A percentile compares a stretch with the other conserved stretches of the same genome.
phyloP scores from a whole-genome alignment of 2,113 vertebrate genomes.

The Ceyx cyanopectus region DNA sequence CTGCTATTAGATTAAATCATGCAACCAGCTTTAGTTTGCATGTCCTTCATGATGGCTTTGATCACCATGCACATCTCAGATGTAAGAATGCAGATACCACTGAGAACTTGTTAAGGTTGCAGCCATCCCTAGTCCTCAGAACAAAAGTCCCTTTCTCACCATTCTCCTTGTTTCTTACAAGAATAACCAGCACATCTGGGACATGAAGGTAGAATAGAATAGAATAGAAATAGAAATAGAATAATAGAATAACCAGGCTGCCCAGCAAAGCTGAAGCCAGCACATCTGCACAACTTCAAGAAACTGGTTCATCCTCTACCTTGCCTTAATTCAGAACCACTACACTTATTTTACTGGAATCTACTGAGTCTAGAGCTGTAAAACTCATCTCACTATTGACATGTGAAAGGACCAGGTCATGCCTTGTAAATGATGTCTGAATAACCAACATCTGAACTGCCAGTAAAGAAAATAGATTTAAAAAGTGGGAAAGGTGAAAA shows the following conservation, averaged over 20 bases:
- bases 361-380: not conserved
- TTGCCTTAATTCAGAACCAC: not conserved
- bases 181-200: not conserved
- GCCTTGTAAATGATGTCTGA: not conserved
- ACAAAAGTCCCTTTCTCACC: not conserved
- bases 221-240: not conserved
- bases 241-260: not conserved
- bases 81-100: not conserved
- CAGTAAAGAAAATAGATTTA: not conserved
- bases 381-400: not conserved
- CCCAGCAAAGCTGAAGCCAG: not conserved
- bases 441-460: not conserved
- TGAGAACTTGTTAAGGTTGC: not conserved
- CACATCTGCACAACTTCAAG: rapidly evolving
- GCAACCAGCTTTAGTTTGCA: not conserved
- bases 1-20: not conserved
- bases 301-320: not conserved
- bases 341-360: not conserved
- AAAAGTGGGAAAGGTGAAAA: not conserved
- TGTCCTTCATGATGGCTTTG: not conserved
- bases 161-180: not conserved
- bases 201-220: rapidly evolving
- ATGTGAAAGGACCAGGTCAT: not conserved
- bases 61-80: not conserved
- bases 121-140: not conserved